Evolutionary conservation across 2,888 invertebrate species (phyloP), one percentile per base, ranked within the genome.

Genomic region (Pheosia tremula): DNA sequence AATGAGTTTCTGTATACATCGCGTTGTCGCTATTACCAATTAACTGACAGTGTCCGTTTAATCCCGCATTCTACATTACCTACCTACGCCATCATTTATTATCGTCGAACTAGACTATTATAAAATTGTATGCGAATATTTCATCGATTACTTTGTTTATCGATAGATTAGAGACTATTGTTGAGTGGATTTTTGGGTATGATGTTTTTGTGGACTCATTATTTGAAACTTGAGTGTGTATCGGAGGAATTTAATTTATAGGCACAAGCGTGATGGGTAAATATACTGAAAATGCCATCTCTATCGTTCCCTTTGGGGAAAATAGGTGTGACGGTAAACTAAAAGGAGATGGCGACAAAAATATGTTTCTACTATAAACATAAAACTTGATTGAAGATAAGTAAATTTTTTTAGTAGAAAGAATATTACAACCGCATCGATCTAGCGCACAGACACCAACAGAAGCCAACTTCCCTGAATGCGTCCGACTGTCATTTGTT

Each of bases 71-170:
- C 75, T 74, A 73, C 72, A 71, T 73, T 71, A 65, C 73, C 66
- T 76, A 73, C 66, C 75, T 77, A 78, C 72, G 71, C 72, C 72
- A 75, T 75, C 69, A 72, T 75, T 76, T 72, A 72, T 77, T 78
- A 76, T 77, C 74, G 77, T 83, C 76, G 71, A 75, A 81, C 70
- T 83, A 83, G 80, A 82, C 81, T 80, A 72, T 75, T 78, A 71
- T 79, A 80, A 80, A 74, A 79, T 77, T 80, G 77, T 81, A 78
- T 77, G 75, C 73, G 62, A 78, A 74, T 76, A 74, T 73, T 75
- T 76, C 72, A 74, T 78, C 72, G 74, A 78, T 72, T 74, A 68
- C 68, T 78, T 80, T 73, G 72, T 78, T 81, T 73, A 77, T 75
- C 71, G 71, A 79, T 80, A 82, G 67, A 74, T 68, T 77, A 70